Conservation (phyloP, 2,888 invertebrate genomes). For the Chrysodeixis includens region DNA sequence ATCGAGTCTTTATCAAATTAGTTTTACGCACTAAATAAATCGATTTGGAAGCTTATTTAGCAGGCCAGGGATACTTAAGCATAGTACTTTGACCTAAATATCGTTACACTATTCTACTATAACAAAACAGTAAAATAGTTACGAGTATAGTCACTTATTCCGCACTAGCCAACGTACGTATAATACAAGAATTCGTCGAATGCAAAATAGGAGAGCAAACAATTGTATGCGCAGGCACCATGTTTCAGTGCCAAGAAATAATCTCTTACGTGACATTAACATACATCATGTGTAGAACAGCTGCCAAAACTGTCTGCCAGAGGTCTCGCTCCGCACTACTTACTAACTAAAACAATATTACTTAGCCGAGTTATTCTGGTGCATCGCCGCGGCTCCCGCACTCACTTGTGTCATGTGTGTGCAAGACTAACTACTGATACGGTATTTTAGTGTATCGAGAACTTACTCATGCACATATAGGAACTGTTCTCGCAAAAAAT, state of each 20-base stretch:
- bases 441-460: slow-evolving; percentile 14
- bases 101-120: slow-evolving; percentile 19
- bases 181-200: slow-evolving; percentile 60
- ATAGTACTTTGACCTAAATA: no score
- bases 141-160: slow-evolving; percentile 52
- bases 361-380: slow-evolving; percentile 73
- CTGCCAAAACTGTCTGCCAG: slow-evolving; percentile 85
- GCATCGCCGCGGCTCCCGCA: slow-evolving; percentile 36
- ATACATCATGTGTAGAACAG: slow-evolving; percentile 83
- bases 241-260: slow-evolving; percentile 86
- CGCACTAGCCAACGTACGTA: slow-evolving; percentile 52
- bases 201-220: slow-evolving; percentile 79
- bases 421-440: slow-evolving; percentile 23
- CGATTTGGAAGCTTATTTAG: no score
- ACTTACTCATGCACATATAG: neutral
- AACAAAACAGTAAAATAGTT: slow-evolving; percentile 40
- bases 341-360: slow-evolving; percentile 86
- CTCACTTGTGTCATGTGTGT: slow-evolving; percentile 32
- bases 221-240: slow-evolving; percentile 70
- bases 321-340: slow-evolving; percentile 74
- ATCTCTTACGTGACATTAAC: slow-evolving; percentile 87
- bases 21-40: no score
- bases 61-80: no score
- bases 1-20: no score
- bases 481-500: neutral